Base-by-base conservation (phyloP, 2,797 vertebrate species). In the Phrynocephalus guinanensis region DNA sequence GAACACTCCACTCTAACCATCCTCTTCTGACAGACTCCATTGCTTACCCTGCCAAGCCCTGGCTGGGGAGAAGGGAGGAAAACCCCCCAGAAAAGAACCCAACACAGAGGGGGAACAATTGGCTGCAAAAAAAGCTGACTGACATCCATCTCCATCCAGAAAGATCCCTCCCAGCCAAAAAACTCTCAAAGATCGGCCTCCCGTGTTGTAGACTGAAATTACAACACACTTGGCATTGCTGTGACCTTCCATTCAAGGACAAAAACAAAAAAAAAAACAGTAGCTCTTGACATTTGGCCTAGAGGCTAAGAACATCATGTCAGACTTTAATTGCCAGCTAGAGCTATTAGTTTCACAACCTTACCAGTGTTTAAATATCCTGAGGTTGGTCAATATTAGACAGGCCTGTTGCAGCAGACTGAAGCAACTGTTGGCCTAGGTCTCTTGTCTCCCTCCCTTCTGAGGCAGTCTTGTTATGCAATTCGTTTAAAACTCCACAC, bases 221-320 rank as follows among this genome's bases (percentile, higher is more conserved):
- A 0, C n/a, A 70, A 68, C 5, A 0, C 76, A 56, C 0, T 0
- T 80, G 71, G 30, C 52, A 76, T 3, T 0, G 0, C n/a, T 1
- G 1, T 38, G 52, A 56, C 52, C 52, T 56, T 56, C 52, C 13
- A 13, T 56, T 13, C 52, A 56, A 56, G 52, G 52, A 56, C 52
- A 56, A 56, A 56, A 56, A 56, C 9, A 56, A 56, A 56, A 52
- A 52, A 52, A 52, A 56, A 56, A 13, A 56, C 52, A 9, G 10
- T 10, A 56, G 68, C 76, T 85, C 82, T 83, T 76, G 70, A 85
- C 85, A 71, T 71, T 10, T 28, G 18, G 30, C 48, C 73, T 90
- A 66, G 82, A 90, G 68, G 71, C 81, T 87, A 85, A 85, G 67
- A 71, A 89, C 81, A 91, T 70, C 0, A 0, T 71, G 73, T 73